Conservation (phyloP, 2,113 vertebrate genomes). For the Pongo pygmaeus region DNA sequence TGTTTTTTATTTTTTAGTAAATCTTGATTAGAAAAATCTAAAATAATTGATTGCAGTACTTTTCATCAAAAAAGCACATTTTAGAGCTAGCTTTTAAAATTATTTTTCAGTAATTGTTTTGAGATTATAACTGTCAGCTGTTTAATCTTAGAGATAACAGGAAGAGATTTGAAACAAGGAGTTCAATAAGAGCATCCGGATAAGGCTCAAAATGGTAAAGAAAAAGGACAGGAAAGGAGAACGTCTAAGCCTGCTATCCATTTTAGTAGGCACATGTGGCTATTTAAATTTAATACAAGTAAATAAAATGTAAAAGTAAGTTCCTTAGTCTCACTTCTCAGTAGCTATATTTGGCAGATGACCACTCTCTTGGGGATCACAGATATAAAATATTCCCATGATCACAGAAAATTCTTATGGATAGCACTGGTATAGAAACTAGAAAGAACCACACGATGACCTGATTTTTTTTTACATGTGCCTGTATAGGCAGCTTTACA, state of each 20-base stretch:
- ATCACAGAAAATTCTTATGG: neutral
- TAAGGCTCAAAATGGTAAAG: neutral
- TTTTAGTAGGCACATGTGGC: neutral
- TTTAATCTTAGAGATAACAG: neutral
- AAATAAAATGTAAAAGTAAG: neutral
- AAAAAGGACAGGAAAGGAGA: neutral
- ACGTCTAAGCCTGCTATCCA: neutral
- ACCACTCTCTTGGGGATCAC: neutral
- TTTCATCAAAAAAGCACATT: neutral
- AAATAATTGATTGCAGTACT: neutral
- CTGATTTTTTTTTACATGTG: neutral
- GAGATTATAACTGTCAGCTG: neutral
- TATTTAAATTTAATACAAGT: constrained; percentile 36
- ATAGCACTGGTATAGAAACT: neutral
- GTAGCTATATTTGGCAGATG: neutral
- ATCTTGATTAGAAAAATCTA: neutral
- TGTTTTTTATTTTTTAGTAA: constrained; percentile 8
- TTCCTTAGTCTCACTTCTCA: neutral
- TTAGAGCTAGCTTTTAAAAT: constrained; percentile 36
- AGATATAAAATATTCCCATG: neutral
- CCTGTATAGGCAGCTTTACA: neutral
- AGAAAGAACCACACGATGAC: neutral
- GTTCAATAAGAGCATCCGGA: neutral
- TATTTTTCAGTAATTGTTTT: constrained; percentile 29
- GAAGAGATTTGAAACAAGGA: neutral